phyloP scores from a whole-genome alignment of 2,797 vertebrate species.

The Gila robusta region DNA sequence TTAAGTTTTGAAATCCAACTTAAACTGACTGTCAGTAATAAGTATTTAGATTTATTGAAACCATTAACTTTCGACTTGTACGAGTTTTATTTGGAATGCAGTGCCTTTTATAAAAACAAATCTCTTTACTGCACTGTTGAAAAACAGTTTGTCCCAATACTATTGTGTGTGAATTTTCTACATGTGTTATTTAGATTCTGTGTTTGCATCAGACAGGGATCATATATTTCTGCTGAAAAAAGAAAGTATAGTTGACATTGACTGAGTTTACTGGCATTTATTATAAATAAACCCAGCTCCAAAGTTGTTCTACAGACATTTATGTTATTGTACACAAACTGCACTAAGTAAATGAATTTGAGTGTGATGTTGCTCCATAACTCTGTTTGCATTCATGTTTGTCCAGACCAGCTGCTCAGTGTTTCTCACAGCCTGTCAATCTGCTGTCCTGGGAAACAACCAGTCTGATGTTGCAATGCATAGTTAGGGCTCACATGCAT shows the following conservation, averaged over 20 bases:
- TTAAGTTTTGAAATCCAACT: constrained; percentile 8
- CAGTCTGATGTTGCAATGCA: constrained; percentile 44
- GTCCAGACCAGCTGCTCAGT: constrained; percentile 69
- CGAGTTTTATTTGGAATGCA: background rate
- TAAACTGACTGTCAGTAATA: background rate
- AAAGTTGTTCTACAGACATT: constrained; percentile 16
- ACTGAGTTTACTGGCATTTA: background rate
- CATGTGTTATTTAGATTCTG: constrained; percentile 43
- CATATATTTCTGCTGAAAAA: background rate
- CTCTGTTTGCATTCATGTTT: constrained; percentile 69
- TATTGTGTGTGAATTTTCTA: constrained; percentile 56
- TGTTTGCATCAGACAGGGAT: background rate
- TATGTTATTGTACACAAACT: constrained; percentile 45
- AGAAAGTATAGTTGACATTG: background rate
- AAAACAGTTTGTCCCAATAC: constrained; percentile 61
- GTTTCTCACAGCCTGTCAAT: constrained; percentile 55
- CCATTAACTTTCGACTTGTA: background rate
- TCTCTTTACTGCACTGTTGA: constrained; percentile 55
- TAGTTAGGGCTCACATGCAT: constrained; percentile 11
- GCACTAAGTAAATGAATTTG: constrained; percentile 45
- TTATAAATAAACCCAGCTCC: background rate
- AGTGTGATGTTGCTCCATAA: constrained; percentile 53
- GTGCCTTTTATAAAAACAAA: constrained; percentile 50
- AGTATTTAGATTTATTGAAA: constrained; percentile 8
- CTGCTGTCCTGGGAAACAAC: constrained; percentile 52